Percentiles rank a stretch among this genome's conserved stretches.
phyloP scores from a whole-genome alignment of 92 coral and sea anemone species.

The Umimayanthus kanabou region DNA sequence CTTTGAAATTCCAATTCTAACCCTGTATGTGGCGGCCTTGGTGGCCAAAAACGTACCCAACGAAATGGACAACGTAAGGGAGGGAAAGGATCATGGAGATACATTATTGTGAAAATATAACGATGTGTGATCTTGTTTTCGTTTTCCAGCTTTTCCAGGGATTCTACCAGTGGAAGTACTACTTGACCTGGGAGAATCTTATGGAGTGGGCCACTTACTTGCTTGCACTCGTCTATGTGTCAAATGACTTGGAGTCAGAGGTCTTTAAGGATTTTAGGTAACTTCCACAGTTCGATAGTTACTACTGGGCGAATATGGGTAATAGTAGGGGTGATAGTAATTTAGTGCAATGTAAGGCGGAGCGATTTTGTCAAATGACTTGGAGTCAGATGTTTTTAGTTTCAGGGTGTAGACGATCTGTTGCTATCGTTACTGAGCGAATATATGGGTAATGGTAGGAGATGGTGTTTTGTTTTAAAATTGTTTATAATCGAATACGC shows the following conservation, averaged over 20 bases:
- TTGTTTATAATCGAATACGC: too few species aligned
- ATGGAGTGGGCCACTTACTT: slow-evolving; percentile 81
- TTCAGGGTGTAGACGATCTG: too few species aligned
- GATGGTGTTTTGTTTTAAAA: too few species aligned
- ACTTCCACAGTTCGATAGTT: not conserved
- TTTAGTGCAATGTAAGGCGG: too few species aligned
- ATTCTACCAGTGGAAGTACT: slow-evolving; percentile 71
- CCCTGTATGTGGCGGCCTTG: too few species aligned
- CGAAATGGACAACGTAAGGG: too few species aligned
- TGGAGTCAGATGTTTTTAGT: too few species aligned
- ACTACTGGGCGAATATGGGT: not conserved
- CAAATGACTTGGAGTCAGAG: slow-evolving; percentile 67
- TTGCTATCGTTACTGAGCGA: not conserved
- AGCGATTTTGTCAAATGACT: too few species aligned
- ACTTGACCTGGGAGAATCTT: slow-evolving; percentile 77
- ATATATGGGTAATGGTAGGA: not conserved
- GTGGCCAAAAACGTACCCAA: too few species aligned
- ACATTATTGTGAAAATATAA: not conserved
- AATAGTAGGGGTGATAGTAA: not conserved
- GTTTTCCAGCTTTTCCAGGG: slow-evolving; percentile 78
- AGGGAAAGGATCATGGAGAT: too few species aligned
- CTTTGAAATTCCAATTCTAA: too few species aligned
- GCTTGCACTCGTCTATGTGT: slow-evolving; percentile 76
- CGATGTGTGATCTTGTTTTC: not conserved
- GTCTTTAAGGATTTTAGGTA: slow-evolving; percentile 13